These are phyloP conservation scores for Drosophila triauraria DNA, from an alignment of 1,140 invertebrate species.

Conservation along the genomic window DNA sequence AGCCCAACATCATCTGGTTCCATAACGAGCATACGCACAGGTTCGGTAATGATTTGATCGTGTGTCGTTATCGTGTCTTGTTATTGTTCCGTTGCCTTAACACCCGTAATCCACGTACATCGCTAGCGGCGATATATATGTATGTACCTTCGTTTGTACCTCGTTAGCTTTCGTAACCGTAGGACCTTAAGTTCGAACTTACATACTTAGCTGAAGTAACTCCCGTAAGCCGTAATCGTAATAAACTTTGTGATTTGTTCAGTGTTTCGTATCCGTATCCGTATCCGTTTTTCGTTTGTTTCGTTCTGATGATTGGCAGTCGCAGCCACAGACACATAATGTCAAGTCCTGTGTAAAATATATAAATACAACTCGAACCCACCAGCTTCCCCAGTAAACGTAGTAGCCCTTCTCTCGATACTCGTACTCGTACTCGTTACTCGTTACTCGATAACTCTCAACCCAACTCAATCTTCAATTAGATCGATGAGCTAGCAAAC, in stretches of 20 bases:
- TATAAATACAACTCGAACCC: conserved; percentile 17
- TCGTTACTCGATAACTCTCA: conserved; percentile 10
- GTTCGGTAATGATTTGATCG: conserved; percentile 75
- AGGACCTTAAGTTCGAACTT: conserved; percentile 61
- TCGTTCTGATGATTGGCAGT: conserved; percentile 24
- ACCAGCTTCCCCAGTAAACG: conserved; percentile 24
- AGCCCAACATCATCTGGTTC: conserved; percentile 79
- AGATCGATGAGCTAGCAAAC: conserved; percentile 19
- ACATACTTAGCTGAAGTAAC: conserved; percentile 40
- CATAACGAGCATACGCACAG: conserved; percentile 72
- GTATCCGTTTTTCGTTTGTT: conserved; percentile 46
- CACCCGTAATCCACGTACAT: conserved; percentile 39
- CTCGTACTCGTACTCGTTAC: conserved; percentile 3
- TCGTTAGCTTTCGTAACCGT: conserved; percentile 52
- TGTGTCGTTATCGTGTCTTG: conserved; percentile 62
- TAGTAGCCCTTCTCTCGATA: conserved; percentile 28
- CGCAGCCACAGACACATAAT: conserved; percentile 33
- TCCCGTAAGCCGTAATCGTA: conserved; percentile 47
- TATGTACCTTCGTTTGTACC: conserved; percentile 34
- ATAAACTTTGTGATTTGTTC: conserved; percentile 61
- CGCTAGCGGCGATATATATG: conserved; percentile 8
- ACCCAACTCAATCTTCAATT: conserved; percentile 13
- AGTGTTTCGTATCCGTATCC: conserved; percentile 46
- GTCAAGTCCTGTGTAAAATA: conserved; percentile 50
- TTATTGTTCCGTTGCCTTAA: conserved; percentile 55